A percentile compares a stretch with the other conserved stretches of the same genome.
These are phyloP conservation scores for Hydropotes inermis DNA, from an alignment of 2,113 vertebrate species.

Conservation along the genomic window DNA sequence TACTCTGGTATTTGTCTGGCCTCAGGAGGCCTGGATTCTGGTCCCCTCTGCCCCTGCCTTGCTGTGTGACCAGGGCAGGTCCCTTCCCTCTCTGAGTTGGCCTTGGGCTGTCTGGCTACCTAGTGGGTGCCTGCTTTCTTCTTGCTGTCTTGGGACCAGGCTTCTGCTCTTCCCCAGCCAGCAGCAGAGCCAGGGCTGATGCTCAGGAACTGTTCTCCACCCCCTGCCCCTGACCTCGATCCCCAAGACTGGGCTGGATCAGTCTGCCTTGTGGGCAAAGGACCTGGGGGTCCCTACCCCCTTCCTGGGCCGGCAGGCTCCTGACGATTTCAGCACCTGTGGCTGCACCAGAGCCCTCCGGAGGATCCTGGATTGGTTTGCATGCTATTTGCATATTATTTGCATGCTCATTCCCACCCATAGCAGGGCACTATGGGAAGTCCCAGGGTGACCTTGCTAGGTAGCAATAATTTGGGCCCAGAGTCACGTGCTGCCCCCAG, in stretches of 20 bases:
- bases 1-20: background rate
- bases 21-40: background rate
- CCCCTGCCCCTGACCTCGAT: background rate
- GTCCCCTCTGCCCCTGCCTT: background rate
- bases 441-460: slow-evolving; percentile 44
- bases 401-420: slow-evolving; percentile 58
- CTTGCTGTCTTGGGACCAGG: background rate
- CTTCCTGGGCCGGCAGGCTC: background rate
- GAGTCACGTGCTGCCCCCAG: slow-evolving; percentile 36
- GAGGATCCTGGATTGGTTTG: slow-evolving; percentile 46
- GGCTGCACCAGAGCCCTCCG: background rate
- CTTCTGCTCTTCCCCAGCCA: slow-evolving; percentile 37
- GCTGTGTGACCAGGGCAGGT: background rate
- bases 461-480: slow-evolving; percentile 70
- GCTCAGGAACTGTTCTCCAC: slow-evolving; percentile 44
- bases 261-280: background rate
- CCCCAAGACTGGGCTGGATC: background rate
- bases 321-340: background rate
- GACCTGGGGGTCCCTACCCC: background rate
- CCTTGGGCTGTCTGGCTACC: background rate
- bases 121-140: slow-evolving; percentile 1
- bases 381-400: slow-evolving; percentile 55
- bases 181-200: slow-evolving; percentile 51
- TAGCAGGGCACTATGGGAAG: slow-evolving; percentile 49
- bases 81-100: background rate